Evolutionary conservation across 2,888 invertebrate species (phyloP).

Genomic region (Toxonevra muliebris): DNA sequence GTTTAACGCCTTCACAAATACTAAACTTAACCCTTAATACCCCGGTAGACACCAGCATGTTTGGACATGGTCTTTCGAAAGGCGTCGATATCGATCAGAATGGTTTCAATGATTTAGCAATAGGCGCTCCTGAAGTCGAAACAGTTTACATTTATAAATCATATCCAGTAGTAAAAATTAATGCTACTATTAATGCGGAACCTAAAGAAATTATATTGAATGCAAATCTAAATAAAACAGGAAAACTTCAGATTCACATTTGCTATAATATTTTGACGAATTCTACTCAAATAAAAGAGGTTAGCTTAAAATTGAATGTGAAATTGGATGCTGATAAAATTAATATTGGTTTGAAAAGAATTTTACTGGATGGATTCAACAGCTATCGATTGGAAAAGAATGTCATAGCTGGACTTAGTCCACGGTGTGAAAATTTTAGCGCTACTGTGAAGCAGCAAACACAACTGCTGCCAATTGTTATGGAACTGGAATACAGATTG

Average conservation of each 20-base stretch:
- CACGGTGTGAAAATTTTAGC: background rate
- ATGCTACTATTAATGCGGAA: slow-evolving; percentile 39
- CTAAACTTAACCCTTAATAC: slow-evolving; percentile 42
- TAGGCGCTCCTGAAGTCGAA: slow-evolving; percentile 58
- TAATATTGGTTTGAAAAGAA: background rate
- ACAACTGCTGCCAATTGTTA: slow-evolving; percentile 37
- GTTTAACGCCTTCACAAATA: slow-evolving; percentile 51
- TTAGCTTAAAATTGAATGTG: slow-evolving; percentile 8
- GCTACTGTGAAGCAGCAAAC: background rate
- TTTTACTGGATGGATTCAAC: background rate
- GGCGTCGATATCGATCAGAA: slow-evolving; percentile 60
- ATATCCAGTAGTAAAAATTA: slow-evolving; percentile 51
- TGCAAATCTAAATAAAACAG: slow-evolving; percentile 36
- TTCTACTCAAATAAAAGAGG: slow-evolving; percentile 1
- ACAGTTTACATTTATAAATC: slow-evolving; percentile 54
- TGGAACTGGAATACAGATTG: slow-evolving; percentile 41
- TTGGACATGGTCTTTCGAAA: slow-evolving; percentile 48
- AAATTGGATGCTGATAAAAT: background rate
- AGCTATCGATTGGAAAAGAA: background rate
- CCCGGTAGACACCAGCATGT: slow-evolving; percentile 35
- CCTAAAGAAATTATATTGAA: slow-evolving; percentile 32
- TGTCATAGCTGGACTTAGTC: background rate
- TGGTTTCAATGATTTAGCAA: slow-evolving; percentile 46
- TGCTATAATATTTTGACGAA: slow-evolving; percentile 38
- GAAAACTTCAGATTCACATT: slow-evolving; percentile 37